These are phyloP conservation scores for Dasysyrphus tricinctus DNA, from an alignment of 2,888 invertebrate species.

Conservation along the genomic window DNA sequence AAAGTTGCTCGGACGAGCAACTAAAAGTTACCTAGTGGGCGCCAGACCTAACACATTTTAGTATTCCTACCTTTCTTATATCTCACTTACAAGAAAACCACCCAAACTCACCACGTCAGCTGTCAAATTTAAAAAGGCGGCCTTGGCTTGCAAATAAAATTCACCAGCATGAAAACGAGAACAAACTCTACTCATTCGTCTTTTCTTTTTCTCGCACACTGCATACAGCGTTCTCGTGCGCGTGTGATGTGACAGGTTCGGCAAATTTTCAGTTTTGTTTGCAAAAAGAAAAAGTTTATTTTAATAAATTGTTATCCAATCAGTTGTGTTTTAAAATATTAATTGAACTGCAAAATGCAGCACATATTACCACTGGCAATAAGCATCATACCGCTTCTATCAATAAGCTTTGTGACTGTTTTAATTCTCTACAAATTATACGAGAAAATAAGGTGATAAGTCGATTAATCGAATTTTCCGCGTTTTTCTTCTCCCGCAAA, in stretches of 20 bases:
- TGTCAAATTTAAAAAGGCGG: slow-evolving; percentile 46
- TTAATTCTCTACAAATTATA: slow-evolving; percentile 65
- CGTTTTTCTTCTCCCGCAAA: slow-evolving; percentile 33
- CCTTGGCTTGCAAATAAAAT: slow-evolving; percentile 28
- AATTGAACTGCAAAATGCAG: slow-evolving; percentile 52
- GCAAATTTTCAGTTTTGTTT: slow-evolving; percentile 46
- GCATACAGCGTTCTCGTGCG: slow-evolving; percentile 31
- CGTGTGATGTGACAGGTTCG: slow-evolving; percentile 34
- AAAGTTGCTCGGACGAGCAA: too few relatives aligned
- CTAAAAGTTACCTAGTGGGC: too few relatives aligned
- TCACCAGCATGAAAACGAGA: not conserved
- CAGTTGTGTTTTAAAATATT: slow-evolving; percentile 22
- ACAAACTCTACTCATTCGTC: slow-evolving; percentile 15
- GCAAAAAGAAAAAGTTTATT: slow-evolving; percentile 36
- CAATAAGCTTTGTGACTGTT: slow-evolving; percentile 62
- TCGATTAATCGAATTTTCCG: slow-evolving; percentile 26
- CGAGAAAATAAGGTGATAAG: slow-evolving; percentile 67
- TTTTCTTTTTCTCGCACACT: slow-evolving; percentile 15
- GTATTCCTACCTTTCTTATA: not conserved
- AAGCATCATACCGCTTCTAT: slow-evolving; percentile 60
- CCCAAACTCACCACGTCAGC: not conserved
- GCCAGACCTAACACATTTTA: too few relatives aligned
- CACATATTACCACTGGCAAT: slow-evolving; percentile 55
- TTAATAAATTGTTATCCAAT: slow-evolving; percentile 34
- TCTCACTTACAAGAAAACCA: not conserved